Percentiles rank a stretch among this genome's conserved stretches.
Evolutionary conservation across 2,888 invertebrate genomes (phyloP).

Genomic region (Leucophora obtusa): DNA sequence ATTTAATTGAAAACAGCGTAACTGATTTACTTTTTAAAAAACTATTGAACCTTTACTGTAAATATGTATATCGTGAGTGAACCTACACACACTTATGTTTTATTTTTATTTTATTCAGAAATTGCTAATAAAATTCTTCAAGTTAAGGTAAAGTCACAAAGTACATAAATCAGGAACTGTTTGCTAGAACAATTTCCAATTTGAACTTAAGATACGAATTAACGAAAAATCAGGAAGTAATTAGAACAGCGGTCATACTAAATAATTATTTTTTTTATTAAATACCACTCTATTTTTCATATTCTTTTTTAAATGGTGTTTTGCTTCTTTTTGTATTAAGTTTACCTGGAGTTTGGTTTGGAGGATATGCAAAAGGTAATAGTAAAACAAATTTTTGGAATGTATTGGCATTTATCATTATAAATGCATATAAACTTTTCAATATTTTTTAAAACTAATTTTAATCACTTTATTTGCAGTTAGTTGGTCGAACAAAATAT

Average conservation of each 20-base stretch:
- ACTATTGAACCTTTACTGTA: no score
- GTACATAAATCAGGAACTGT: no score
- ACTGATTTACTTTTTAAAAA: no score
- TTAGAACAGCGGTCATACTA: not conserved
- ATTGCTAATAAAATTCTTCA: no score
- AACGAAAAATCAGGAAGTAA: not conserved
- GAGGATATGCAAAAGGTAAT: slow-evolving; percentile 51
- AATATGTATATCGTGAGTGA: no score
- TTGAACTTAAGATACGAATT: not conserved
- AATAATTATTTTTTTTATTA: not conserved
- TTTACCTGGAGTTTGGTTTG: slow-evolving; percentile 8
- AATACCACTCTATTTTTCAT: not conserved
- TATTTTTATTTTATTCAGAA: no score
- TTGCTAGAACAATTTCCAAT: not conserved
- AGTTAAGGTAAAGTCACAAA: no score
- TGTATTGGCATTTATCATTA: slow-evolving; percentile 2
- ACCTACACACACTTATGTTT: no score
- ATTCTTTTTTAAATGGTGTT: not conserved
- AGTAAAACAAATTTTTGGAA: slow-evolving; percentile 49
- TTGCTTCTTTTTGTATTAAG: no score
- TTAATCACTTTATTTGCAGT: not conserved
- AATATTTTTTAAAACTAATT: not conserved
- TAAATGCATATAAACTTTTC: not conserved
- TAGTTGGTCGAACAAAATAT: not conserved
- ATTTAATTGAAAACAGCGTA: no score